Evolutionary conservation across 2,888 invertebrate species (phyloP).

Genomic region (Cacoxenus indagator): DNA sequence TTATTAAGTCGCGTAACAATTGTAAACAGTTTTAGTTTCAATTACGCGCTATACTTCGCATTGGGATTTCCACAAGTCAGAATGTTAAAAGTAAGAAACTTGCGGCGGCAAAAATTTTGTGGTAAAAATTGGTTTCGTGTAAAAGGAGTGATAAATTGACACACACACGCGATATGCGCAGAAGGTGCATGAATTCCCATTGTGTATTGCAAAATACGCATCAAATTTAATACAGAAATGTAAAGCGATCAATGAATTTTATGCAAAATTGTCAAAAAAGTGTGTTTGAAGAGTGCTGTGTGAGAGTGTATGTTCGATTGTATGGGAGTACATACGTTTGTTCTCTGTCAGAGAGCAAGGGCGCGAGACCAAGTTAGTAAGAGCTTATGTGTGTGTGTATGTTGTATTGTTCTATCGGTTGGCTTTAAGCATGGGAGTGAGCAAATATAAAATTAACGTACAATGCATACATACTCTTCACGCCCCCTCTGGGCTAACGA

Average conservation of each 20-base stretch:
- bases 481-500: background rate
- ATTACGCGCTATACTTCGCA: conserved; percentile 23
- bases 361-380: background rate
- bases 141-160: conserved; percentile 20
- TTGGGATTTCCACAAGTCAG: conserved; percentile 24
- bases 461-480: background rate
- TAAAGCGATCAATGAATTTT: background rate
- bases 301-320: conserved; percentile 14
- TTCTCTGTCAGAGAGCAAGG: background rate
- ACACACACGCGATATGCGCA: too few relatives aligned
- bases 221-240: background rate
- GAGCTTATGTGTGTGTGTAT: background rate
- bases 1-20: background rate
- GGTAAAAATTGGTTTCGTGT: conserved; percentile 49
- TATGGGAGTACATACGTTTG: too few relatives aligned
- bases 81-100: conserved; percentile 31
- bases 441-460: conserved; percentile 11
- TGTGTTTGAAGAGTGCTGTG: conserved; percentile 1
- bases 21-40: conserved; percentile 4
- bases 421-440: conserved; percentile 12
- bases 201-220: background rate
- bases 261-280: background rate
- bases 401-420: background rate
- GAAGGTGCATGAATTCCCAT: conserved; percentile 11
- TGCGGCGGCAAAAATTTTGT: conserved; percentile 64